phyloP scores from a whole-genome alignment of 1,140 invertebrate genomes.

The Bombus soroeensis region DNA sequence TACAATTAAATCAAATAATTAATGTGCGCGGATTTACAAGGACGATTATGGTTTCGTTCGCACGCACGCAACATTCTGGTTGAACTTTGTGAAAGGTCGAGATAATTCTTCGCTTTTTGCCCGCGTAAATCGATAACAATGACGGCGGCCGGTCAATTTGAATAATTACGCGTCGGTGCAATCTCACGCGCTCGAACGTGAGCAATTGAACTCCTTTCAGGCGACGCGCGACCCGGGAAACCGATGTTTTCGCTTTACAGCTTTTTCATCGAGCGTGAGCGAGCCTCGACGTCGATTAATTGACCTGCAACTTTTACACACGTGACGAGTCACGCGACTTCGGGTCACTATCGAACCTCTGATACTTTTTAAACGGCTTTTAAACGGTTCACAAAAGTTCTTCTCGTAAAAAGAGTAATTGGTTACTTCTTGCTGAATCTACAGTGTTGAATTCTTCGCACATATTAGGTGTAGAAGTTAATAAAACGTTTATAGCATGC shows the following conservation, averaged over 20 bases:
- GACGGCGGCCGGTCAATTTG: background rate
- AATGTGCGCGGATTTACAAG: no score
- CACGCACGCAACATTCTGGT: background rate
- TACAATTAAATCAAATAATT: background rate
- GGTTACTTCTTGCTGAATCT: no score
- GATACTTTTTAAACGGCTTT: background rate
- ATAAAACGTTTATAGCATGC: background rate
- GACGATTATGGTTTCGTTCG: background rate
- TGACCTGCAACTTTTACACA: conserved; percentile 37
- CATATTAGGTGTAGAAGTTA: background rate
- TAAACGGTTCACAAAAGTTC: background rate
- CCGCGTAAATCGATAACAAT: conserved; percentile 7
- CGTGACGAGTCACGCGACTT: conserved; percentile 30
- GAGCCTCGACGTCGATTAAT: conserved; percentile 58
- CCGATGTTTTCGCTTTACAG: conserved; percentile 55
- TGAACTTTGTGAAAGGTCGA: background rate
- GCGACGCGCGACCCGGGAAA: background rate
- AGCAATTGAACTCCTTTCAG: conserved; percentile 2
- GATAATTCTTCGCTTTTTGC: background rate
- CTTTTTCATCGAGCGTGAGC: conserved; percentile 35
- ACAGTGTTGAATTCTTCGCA: no score
- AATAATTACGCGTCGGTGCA: conserved; percentile 6
- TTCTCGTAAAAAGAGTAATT: background rate
- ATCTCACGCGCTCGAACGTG: conserved; percentile 1
- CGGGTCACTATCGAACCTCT: background rate